These are phyloP conservation scores for Hestina assimilis DNA, from an alignment of 1,140 invertebrate genomes.

Conservation along the genomic window DNA sequence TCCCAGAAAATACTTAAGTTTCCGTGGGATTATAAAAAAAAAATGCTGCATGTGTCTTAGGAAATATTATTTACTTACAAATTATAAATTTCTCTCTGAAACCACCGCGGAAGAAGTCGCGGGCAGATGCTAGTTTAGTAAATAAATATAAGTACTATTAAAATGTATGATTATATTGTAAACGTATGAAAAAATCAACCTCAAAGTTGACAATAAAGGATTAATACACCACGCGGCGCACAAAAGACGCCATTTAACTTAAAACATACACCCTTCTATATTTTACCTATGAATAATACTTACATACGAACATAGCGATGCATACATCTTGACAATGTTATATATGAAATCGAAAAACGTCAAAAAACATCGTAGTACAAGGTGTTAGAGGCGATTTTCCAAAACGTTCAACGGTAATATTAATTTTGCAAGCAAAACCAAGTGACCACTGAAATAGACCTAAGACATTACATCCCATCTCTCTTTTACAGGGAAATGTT, in stretches of 20 bases:
- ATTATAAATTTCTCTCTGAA: too few relatives aligned
- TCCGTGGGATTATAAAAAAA: too few relatives aligned
- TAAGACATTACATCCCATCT: conserved; percentile 20
- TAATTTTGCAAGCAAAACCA: conserved; percentile 36
- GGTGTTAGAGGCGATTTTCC: conserved; percentile 23
- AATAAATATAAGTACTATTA: too few relatives aligned
- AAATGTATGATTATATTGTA: too few relatives aligned
- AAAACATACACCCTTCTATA: conserved; percentile 43
- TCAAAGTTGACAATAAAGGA: too few relatives aligned
- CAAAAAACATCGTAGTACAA: conserved; percentile 19
- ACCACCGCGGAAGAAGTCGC: too few relatives aligned
- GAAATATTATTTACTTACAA: too few relatives aligned
- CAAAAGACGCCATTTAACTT: conserved; percentile 31
- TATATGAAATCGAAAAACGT: conserved; percentile 4
- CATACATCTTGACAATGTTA: conserved; percentile 39
- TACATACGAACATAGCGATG: conserved; percentile 37
- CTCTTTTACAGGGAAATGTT: conserved; percentile 16
- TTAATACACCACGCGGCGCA: conserved; percentile 18
- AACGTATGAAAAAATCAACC: conserved; percentile 13
- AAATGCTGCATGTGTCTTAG: too few relatives aligned
- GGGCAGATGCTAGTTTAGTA: too few relatives aligned
- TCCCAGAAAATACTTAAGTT: too few relatives aligned
- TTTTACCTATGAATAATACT: conserved; percentile 50
- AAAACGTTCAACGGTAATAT: not conserved
- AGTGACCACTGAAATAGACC: conserved; percentile 34